phyloP scores from a whole-genome alignment of 2,888 invertebrate genomes.

The Lycophotia porphyrea region DNA sequence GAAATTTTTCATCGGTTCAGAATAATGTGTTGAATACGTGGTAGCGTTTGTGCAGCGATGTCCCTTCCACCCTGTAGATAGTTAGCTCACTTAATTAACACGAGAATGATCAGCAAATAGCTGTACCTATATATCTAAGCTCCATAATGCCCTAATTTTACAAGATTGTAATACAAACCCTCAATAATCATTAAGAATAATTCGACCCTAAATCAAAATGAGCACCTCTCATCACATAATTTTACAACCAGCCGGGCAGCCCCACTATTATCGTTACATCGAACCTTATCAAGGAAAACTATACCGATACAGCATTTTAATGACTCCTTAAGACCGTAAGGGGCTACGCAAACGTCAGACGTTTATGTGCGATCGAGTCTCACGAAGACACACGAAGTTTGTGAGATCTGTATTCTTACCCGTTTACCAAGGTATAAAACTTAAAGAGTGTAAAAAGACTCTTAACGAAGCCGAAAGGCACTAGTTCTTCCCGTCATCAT shows the following conservation, averaged over 20 bases:
- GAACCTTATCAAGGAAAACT: constrained; percentile 17
- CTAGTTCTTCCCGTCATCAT: no score
- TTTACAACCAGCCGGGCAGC: not conserved
- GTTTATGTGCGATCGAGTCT: not conserved
- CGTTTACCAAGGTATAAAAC: not conserved
- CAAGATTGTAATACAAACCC: not conserved
- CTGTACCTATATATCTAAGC: not conserved
- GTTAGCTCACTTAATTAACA: not conserved
- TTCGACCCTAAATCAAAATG: constrained; percentile 18
- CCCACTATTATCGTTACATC: constrained; percentile 31
- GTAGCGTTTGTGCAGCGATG: no score
- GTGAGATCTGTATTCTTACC: not conserved
- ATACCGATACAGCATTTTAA: constrained; percentile 32
- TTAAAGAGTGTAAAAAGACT: no score
- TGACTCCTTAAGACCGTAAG: not conserved
- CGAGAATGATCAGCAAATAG: not conserved
- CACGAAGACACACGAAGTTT: not conserved
- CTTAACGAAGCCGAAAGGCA: no score
- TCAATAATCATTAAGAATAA: constrained; percentile 14
- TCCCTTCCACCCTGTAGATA: not conserved
- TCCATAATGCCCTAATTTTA: constrained; percentile 1
- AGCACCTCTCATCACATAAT: constrained; percentile 30
- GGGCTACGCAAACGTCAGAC: not conserved
- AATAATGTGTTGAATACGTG: no score
- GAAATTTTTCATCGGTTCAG: no score